phyloP scores from a whole-genome alignment of 2,888 invertebrate genomes.

The Nomada flava region DNA sequence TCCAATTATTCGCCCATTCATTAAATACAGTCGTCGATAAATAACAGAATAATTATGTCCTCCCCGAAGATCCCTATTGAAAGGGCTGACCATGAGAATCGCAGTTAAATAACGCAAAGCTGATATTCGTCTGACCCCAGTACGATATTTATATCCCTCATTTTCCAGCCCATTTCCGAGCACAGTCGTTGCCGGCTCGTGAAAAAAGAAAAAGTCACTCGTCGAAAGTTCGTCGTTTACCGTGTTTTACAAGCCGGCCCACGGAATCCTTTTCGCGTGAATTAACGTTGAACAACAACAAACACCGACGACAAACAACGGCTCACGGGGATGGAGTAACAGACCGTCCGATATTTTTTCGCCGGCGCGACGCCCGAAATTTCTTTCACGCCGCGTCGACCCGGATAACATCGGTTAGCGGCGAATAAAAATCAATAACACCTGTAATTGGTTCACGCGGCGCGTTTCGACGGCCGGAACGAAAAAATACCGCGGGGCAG shows the following conservation, averaged over 20 bases:
- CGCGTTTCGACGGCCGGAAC: background rate
- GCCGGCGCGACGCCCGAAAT: slow-evolving; percentile 4
- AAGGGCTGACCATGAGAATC: background rate
- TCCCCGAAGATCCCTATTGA: background rate
- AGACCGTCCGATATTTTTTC: background rate
- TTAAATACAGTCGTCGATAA: too few species aligned
- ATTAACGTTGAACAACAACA: slow-evolving; percentile 24
- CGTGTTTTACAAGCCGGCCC: background rate
- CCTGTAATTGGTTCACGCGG: slow-evolving; percentile 40
- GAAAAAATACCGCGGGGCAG: slow-evolving; percentile 13
- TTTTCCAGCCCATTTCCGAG: slow-evolving; percentile 52
- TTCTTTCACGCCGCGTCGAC: slow-evolving; percentile 2
- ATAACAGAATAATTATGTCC: too few species aligned
- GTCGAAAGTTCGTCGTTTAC: slow-evolving; percentile 32
- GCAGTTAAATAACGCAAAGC: background rate
- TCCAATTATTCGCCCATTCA: too few species aligned
- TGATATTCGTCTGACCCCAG: background rate
- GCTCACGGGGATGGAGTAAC: background rate
- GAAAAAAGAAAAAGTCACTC: slow-evolving; percentile 29
- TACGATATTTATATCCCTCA: slow-evolving; percentile 35
- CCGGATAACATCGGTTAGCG: background rate
- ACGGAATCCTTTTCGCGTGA: slow-evolving; percentile 29
- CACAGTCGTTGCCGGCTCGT: slow-evolving; percentile 5
- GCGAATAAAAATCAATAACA: slow-evolving; percentile 46
- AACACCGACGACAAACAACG: background rate